These are phyloP conservation scores for Sphaerophoria rueppellii DNA, from an alignment of 2,888 invertebrate species.

Conservation along the genomic window DNA sequence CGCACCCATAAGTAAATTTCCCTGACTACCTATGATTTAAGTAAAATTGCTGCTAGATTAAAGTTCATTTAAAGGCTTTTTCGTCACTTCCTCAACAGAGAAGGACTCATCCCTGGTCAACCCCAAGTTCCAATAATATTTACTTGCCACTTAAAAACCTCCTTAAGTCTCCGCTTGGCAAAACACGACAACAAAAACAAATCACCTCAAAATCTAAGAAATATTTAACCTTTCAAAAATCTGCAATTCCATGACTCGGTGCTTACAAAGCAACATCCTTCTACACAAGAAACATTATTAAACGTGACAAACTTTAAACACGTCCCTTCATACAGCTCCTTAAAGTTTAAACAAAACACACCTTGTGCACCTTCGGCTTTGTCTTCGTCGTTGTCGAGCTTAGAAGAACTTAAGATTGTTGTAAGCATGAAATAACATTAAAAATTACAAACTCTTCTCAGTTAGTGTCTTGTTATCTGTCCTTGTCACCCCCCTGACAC, in stretches of 20 bases:
- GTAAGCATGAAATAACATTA: slow-evolving; percentile 39
- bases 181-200: not conserved
- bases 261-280: not conserved
- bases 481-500: not conserved
- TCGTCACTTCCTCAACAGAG: too few relatives aligned
- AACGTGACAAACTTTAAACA: slow-evolving; percentile 46
- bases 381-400: slow-evolving; percentile 16
- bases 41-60: too few relatives aligned
- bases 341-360: not conserved
- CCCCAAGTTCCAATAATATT: not conserved
- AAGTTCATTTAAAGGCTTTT: too few relatives aligned
- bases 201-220: not conserved
- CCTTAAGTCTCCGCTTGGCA: not conserved
- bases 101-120: not conserved
- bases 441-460: slow-evolving; percentile 38
- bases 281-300: not conserved
- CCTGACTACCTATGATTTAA: too few relatives aligned
- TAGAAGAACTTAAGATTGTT: slow-evolving; percentile 16
- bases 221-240: not conserved
- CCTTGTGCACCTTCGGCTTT: not conserved
- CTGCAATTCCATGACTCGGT: not conserved
- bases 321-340: not conserved
- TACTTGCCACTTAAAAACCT: not conserved
- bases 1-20: too few relatives aligned
- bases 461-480: slow-evolving; percentile 43